Evolutionary conservation across 2,888 invertebrate species (phyloP).

Genomic region (Ferdinandea cuprea): DNA sequence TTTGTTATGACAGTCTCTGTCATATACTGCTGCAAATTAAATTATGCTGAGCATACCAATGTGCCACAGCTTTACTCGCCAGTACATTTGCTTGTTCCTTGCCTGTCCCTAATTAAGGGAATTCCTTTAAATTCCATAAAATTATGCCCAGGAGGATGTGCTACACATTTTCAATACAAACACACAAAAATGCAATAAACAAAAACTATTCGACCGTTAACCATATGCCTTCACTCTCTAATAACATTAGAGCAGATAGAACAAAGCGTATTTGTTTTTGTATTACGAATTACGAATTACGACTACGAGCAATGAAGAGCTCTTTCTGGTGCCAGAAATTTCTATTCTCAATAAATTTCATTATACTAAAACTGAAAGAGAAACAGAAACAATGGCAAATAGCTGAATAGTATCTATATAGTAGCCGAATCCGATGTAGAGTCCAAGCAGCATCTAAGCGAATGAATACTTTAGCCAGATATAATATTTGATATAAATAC

Average conservation of each 20-base stretch:
- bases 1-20: background rate
- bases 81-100: no score
- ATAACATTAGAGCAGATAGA: constrained; percentile 5
- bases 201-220: constrained; percentile 28
- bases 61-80: no score
- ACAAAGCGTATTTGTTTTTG: background rate
- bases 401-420: no score
- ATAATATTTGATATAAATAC: constrained; percentile 1
- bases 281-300: background rate
- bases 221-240: constrained; percentile 4
- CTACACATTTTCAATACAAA: background rate
- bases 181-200: constrained; percentile 17
- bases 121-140: constrained; percentile 7
- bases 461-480: constrained; percentile 13
- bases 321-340: constrained; percentile 21
- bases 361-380: constrained; percentile 16
- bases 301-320: no score
- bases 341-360: constrained; percentile 27
- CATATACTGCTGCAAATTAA: background rate
- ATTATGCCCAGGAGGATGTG: background rate
- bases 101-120: background rate
- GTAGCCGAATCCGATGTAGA: constrained; percentile 6
- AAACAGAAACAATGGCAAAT: background rate
- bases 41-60: background rate
- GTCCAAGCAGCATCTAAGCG: constrained; percentile 21